Conservation (phyloP, 23 tunicate genomes). For the Diplosoma virens region DNA sequence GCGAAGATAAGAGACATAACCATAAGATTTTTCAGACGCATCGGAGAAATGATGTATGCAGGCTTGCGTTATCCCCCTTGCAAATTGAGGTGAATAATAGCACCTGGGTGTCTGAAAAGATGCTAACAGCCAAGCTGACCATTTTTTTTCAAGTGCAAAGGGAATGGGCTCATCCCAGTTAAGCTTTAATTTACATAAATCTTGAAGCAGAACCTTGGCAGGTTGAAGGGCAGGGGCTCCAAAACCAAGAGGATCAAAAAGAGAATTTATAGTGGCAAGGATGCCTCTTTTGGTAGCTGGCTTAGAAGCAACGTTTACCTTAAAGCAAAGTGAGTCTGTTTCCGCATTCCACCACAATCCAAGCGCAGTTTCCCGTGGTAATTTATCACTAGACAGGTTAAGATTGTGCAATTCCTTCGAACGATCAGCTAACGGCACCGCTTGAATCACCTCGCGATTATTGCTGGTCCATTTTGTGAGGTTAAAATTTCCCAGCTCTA, state of each 20-base stretch:
- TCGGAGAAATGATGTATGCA: constrained; percentile 47
- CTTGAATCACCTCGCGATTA: too few relatives aligned
- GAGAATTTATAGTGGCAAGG: constrained; percentile 28
- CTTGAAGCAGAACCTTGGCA: constrained; percentile 37
- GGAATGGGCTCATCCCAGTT: constrained; percentile 46
- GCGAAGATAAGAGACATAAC: constrained; percentile 43
- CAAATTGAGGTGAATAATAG: constrained; percentile 17
- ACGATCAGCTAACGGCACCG: too few relatives aligned
- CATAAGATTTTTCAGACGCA: constrained; percentile 55
- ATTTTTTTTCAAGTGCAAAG: not conserved
- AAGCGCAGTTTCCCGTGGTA: constrained; percentile 41
- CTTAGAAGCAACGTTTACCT: not conserved
- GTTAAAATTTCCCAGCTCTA: too few relatives aligned
- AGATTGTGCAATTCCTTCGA: too few relatives aligned
- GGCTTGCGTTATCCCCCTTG: constrained; percentile 2
- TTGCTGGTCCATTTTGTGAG: too few relatives aligned
- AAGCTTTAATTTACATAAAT: constrained; percentile 7
- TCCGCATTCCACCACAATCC: constrained; percentile 52
- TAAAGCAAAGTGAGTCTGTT: constrained; percentile 40
- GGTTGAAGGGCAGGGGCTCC: constrained; percentile 40
- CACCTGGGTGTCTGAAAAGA: constrained; percentile 31
- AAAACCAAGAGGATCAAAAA: constrained; percentile 49
- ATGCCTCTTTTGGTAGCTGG: constrained; percentile 11
- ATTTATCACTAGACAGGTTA: too few relatives aligned
- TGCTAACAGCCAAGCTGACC: constrained; percentile 15